Base-by-base conservation (phyloP, 2,113 vertebrate species). In the Coptodon bakossiorum region DNA sequence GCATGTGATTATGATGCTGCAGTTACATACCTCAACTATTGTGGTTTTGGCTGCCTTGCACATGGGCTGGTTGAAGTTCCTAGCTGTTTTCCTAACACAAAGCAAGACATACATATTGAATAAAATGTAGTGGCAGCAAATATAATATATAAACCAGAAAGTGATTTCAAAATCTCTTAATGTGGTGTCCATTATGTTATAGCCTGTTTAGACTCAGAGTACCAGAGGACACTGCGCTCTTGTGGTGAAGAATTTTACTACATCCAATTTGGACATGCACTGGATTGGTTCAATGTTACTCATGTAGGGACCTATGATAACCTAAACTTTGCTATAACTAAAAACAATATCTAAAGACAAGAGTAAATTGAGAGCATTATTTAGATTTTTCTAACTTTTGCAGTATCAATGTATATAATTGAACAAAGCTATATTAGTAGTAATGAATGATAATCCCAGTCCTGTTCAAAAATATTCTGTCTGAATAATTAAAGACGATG, bases 31-130 rank as follows among this genome's bases (percentile, higher is more conserved):
- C 98, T 99, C 98, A 14, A 99, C 98, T 19, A 99, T 96, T 17
- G 98, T 99, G 89, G 95, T 97, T 92, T 95, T 97, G 29, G 98
- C 98, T 92, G 99, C 98, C 96, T 99, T 99, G 94, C 98, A 99
- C 99, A 99, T 99, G 0, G 99, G 98, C 84, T 98, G 97, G 92
- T 99, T 99, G 94, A 99, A 99, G 94, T 99, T 99, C 89, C 98
- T 97, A 34, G 99, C 98, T 4, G 97, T 99, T 96, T 99, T 99
- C 90, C 98, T 99, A 56, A 6, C 16, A 88, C 45, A n/a, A 22
- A 61, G 17, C 12, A 61, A 45, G 7, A 79, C 50, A 90, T 3
- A 52, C 7, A 9, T 22, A 40, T 48, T 22, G 50, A 73, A 56
- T 40, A 3, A 50, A 43, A 71, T 16, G 11, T 34, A 24, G 17